Evolutionary conservation across 2,797 vertebrate species (phyloP).

Genomic region (Trematomus bernacchii): DNA sequence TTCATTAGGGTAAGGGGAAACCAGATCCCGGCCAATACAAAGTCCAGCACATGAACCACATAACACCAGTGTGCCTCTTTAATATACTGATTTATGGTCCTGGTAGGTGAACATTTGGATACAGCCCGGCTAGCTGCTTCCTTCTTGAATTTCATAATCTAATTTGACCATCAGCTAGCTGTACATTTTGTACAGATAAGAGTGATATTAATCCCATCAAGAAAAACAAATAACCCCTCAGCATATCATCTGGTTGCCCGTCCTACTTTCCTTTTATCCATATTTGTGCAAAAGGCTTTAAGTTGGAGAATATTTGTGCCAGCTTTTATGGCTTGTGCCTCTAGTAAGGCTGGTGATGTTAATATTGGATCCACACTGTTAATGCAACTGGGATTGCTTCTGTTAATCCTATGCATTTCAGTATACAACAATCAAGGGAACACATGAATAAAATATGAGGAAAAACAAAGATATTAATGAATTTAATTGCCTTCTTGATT

Average conservation of each 20-base stretch:
- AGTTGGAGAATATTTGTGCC: neutral
- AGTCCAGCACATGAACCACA: too few species aligned
- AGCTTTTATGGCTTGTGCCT: neutral
- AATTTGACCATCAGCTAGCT: too few species aligned
- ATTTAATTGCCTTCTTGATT: conserved; percentile 12
- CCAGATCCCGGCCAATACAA: too few species aligned
- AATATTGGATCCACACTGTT: neutral
- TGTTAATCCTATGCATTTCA: neutral
- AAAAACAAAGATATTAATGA: conserved; percentile 9
- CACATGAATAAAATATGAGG: conserved; percentile 9
- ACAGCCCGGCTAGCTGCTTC: too few species aligned
- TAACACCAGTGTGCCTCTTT: too few species aligned
- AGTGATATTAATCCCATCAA: too few species aligned
- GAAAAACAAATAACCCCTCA: too few species aligned
- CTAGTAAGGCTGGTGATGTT: neutral
- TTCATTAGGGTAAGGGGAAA: too few species aligned
- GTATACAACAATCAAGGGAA: neutral
- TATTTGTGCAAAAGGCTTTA: neutral
- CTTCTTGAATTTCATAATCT: too few species aligned
- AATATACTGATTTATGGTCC: too few species aligned
- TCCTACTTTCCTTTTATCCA: neutral
- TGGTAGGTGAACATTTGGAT: too few species aligned
- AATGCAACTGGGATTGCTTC: conserved; percentile 1
- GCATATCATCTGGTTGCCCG: neutral
- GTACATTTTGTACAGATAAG: too few species aligned